Conservation (phyloP, 2,113 vertebrate species). For the Microtus richardsoni region DNA sequence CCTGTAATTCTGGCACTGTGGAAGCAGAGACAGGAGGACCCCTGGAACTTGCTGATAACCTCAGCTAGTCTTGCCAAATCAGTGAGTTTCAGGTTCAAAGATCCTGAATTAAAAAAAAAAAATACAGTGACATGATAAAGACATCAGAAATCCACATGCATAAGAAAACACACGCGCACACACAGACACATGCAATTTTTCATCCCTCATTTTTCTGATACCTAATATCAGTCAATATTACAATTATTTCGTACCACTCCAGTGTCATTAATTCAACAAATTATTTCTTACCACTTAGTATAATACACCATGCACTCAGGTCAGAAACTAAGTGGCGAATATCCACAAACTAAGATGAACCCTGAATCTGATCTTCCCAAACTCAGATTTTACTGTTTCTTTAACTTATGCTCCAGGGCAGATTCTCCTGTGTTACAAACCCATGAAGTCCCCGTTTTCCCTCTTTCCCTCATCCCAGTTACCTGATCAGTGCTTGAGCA, state of each 20-base stretch:
- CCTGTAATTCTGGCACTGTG: no score
- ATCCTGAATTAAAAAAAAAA: not conserved
- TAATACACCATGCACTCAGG: not conserved
- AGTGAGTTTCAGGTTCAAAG: not conserved
- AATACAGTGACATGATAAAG: not conserved
- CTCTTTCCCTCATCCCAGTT: not conserved
- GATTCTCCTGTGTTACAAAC: not conserved
- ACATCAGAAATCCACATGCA: not conserved
- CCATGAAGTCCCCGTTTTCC: not conserved
- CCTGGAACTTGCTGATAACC: not conserved
- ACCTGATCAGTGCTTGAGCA: not conserved
- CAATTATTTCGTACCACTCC: slow-evolving; percentile 4
- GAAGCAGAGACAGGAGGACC: not conserved
- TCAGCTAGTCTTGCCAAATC: not conserved
- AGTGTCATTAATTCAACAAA: slow-evolving; percentile 36
- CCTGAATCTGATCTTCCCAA: not conserved
- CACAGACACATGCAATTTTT: no score
- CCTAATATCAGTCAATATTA: slow-evolving; percentile 29
- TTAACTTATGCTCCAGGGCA: not conserved
- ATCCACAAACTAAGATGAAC: not conserved
- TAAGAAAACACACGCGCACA: not conserved
- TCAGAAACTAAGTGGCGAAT: not conserved
- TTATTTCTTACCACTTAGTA: not conserved
- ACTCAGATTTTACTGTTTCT: not conserved
- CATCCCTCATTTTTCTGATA: slow-evolving; percentile 30